Evolutionary conservation across 2,888 invertebrate genomes (phyloP).

Genomic region (Torymus aiolomorphi): DNA sequence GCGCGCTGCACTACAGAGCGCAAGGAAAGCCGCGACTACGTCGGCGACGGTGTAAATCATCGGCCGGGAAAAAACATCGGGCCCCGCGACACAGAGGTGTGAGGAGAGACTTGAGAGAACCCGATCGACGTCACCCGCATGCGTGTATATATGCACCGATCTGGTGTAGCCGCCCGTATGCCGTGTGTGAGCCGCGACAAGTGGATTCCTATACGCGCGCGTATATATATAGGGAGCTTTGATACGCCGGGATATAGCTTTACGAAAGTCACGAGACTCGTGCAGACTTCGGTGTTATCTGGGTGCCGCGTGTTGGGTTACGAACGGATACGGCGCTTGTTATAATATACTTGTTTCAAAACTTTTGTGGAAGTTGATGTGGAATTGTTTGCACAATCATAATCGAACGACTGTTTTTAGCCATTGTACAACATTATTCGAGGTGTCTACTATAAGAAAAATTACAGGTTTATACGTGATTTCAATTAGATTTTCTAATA

Average conservation of each 20-base stretch:
- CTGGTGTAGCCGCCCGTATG: conserved; percentile 26
- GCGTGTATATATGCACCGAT: conserved; percentile 34
- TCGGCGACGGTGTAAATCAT: conserved; percentile 37
- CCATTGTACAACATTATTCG: too few species aligned
- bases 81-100: neutral
- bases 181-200: neutral
- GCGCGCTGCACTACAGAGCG: neutral
- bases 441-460: too few species aligned
- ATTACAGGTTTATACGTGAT: too few species aligned
- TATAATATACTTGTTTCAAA: too few species aligned
- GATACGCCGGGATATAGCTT: conserved; percentile 6
- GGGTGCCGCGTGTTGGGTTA: too few species aligned
- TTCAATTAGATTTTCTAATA: too few species aligned
- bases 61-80: conserved; percentile 26
- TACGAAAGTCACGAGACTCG: neutral
- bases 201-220: neutral
- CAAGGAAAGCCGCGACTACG: neutral
- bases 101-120: conserved; percentile 1
- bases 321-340: too few species aligned
- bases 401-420: too few species aligned
- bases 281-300: too few species aligned
- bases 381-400: too few species aligned
- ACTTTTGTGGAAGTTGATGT: too few species aligned
- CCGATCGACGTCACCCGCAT: conserved; percentile 61
- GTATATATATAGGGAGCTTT: neutral